phyloP scores from a whole-genome alignment of 2,113 vertebrate genomes.

The Heterochromis multidens region DNA sequence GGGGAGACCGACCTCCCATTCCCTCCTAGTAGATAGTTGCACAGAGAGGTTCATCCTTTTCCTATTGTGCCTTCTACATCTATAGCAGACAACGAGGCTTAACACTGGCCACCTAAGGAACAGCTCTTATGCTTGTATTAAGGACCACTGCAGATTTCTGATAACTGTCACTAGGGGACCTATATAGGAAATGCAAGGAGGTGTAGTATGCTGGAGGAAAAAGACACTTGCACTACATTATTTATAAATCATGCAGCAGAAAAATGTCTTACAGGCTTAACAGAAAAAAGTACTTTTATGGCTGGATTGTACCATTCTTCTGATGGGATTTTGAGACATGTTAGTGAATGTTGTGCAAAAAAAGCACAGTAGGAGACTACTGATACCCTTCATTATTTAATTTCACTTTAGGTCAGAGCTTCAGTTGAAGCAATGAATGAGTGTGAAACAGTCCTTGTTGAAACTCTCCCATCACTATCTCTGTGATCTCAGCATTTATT shows the following conservation, averaged over 20 bases:
- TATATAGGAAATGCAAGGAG: not conserved
- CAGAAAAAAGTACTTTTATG: not conserved
- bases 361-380: slow-evolving; percentile 6
- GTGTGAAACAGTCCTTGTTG: slow-evolving; percentile 15
- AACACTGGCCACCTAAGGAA: slow-evolving; percentile 40
- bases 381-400: slow-evolving; percentile 52
- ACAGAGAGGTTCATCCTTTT: slow-evolving; percentile 26
- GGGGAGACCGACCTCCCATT: slow-evolving; percentile 61
- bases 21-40: slow-evolving; percentile 43
- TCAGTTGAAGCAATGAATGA: slow-evolving; percentile 31
- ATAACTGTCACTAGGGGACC: slow-evolving; percentile 41
- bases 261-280: slow-evolving; percentile 5
- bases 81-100: slow-evolving; percentile 45
- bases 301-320: not conserved
- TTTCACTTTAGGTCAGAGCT: slow-evolving; percentile 31
- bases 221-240: not conserved
- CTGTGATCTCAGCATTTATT: slow-evolving; percentile 52
- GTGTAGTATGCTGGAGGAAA: not conserved
- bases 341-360: no score
- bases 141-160: slow-evolving; percentile 48
- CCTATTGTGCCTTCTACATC: slow-evolving; percentile 46
- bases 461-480: slow-evolving; percentile 33
- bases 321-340: slow-evolving; percentile 5
- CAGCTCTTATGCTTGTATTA: slow-evolving; percentile 28
- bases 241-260: slow-evolving; percentile 8